phyloP scores from a whole-genome alignment of 1,140 invertebrate species.

The Pseudoatta argentina region DNA sequence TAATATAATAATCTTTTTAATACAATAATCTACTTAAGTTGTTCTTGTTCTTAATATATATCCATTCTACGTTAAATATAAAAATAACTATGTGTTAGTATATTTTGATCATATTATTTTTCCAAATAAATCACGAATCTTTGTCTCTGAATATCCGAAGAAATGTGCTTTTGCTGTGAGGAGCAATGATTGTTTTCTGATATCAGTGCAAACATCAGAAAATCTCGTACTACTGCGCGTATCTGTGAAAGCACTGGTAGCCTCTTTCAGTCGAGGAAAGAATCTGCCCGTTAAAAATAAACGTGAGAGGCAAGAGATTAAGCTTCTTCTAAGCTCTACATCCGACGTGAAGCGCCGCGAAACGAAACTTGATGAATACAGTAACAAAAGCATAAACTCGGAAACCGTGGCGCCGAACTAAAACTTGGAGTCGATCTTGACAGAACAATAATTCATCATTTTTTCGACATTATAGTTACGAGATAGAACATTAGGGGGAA shows the following conservation, averaged over 20 bases:
- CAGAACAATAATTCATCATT: constrained; percentile 51
- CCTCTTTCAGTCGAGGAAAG: constrained; percentile 61
- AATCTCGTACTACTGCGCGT: constrained; percentile 60
- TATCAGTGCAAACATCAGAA: constrained; percentile 58
- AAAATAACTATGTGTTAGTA: not conserved
- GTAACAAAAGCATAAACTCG: constrained; percentile 38
- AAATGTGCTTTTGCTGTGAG: constrained; percentile 22
- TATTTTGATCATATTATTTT: not conserved
- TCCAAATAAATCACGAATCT: constrained; percentile 18
- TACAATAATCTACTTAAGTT: not conserved
- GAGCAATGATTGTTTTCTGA: constrained; percentile 37
- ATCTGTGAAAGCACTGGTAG: constrained; percentile 59
- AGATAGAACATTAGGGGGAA: not conserved
- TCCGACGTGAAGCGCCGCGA: constrained; percentile 1
- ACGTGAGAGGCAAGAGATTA: constrained; percentile 60
- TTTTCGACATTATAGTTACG: constrained; percentile 18
- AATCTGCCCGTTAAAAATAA: constrained; percentile 72
- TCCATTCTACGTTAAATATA: not conserved
- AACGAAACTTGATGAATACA: constrained; percentile 49
- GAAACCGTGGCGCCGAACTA: not conserved
- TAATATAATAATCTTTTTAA: not conserved
- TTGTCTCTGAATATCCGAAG: not conserved
- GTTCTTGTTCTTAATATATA: not conserved
- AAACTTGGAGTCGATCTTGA: constrained; percentile 33
- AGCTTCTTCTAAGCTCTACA: constrained; percentile 52